phyloP scores from a whole-genome alignment of 2,888 invertebrate genomes.

The Polymixis flavicincta region DNA sequence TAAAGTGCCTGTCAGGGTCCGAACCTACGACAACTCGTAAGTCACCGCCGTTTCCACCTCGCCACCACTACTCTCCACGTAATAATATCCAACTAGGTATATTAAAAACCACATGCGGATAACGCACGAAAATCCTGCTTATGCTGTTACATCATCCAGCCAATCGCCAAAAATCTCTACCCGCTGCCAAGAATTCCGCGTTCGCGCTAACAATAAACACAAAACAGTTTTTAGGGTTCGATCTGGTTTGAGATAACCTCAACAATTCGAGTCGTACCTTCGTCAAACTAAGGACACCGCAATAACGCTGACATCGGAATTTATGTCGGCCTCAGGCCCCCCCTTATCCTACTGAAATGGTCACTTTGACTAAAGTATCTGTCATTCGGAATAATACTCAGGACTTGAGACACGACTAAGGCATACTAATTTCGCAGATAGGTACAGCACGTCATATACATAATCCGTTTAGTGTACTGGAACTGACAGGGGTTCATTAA shows the following conservation, averaged over 20 bases:
- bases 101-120: neutral
- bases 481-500: constrained; percentile 58
- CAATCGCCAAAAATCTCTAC: constrained; percentile 61
- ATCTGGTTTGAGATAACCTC: constrained; percentile 82
- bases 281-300: constrained; percentile 86
- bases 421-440: constrained; percentile 65
- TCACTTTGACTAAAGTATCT: constrained; percentile 84
- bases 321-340: constrained; percentile 84
- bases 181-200: constrained; percentile 67
- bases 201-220: constrained; percentile 77
- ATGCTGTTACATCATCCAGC: constrained; percentile 67
- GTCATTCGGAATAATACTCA: constrained; percentile 79
- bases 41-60: no score
- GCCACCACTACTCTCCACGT: no score
- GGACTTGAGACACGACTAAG: constrained; percentile 65
- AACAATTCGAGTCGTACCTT: constrained; percentile 84
- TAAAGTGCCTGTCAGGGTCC: no score
- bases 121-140: constrained; percentile 23
- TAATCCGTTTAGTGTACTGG: constrained; percentile 52
- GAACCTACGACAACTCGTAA: no score
- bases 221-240: constrained; percentile 76
- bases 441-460: constrained; percentile 48
- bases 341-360: constrained; percentile 80
- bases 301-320: constrained; percentile 85
- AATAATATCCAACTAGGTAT: neutral